Evolutionary conservation across 2,888 invertebrate species (phyloP).

Genomic region (Slavum lentiscoides): DNA sequence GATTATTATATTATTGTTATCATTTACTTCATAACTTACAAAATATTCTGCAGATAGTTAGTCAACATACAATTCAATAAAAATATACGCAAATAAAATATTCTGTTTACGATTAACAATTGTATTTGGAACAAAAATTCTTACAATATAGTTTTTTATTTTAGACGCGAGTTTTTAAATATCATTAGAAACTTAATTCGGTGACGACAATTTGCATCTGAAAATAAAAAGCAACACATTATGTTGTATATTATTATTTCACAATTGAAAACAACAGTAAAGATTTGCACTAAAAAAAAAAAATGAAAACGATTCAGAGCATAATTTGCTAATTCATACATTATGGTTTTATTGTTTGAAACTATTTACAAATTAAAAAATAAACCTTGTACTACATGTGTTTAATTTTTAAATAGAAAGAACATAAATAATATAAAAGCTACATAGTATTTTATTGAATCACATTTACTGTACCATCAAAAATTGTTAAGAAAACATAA

Average conservation of each 20-base stretch:
- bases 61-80: slow-evolving; percentile 20
- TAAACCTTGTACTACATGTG: too few relatives aligned
- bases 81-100: slow-evolving; percentile 26
- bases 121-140: slow-evolving; percentile 24
- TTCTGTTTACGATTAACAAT: slow-evolving; percentile 17
- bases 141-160: slow-evolving; percentile 8
- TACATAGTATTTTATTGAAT: too few relatives aligned
- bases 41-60: slow-evolving; percentile 16
- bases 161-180: background rate
- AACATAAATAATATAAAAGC: too few relatives aligned
- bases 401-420: too few relatives aligned
- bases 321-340: too few relatives aligned
- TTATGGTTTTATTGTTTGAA: too few relatives aligned
- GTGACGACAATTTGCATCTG: slow-evolving; percentile 43
- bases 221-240: slow-evolving; percentile 16
- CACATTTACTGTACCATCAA: too few relatives aligned
- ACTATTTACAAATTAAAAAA: too few relatives aligned
- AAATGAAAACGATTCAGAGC: too few relatives aligned
- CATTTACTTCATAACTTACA: slow-evolving; percentile 1
- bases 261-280: too few relatives aligned
- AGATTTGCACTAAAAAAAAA: too few relatives aligned
- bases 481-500: too few relatives aligned
- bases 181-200: slow-evolving; percentile 32
- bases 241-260: background rate
- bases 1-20: slow-evolving; percentile 9